These are phyloP conservation scores for Thalassoma bifasciatum DNA, from an alignment of 2,113 vertebrate genomes.

Conservation along the genomic window DNA sequence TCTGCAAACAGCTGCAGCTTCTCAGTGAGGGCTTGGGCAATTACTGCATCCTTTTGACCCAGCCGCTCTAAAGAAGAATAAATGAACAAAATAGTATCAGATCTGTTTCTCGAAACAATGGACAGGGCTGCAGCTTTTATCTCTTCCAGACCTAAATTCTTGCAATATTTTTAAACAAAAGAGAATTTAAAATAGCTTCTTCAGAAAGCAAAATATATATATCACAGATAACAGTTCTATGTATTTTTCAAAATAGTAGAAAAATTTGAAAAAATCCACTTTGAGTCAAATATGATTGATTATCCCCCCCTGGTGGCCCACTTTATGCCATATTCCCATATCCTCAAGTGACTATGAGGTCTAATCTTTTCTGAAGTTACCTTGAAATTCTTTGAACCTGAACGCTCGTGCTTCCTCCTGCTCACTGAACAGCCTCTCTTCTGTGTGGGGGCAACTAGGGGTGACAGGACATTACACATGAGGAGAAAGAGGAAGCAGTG, in stretches of 20 bases:
- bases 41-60: constrained; percentile 86
- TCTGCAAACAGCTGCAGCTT: constrained; percentile 94
- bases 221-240: no score
- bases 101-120: neutral
- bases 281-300: neutral
- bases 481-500: neutral
- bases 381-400: constrained; percentile 90
- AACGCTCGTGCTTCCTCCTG: constrained; percentile 84
- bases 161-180: neutral
- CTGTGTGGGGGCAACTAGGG: constrained; percentile 90
- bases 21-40: constrained; percentile 86
- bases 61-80: constrained; percentile 84
- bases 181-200: neutral
- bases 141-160: neutral
- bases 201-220: neutral
- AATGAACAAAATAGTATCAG: neutral
- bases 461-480: neutral
- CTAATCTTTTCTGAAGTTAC: constrained; percentile 71
- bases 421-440: constrained; percentile 85
- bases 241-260: no score
- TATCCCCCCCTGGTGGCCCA: constrained; percentile 60
- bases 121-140: neutral
- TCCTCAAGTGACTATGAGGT: neutral
- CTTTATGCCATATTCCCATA: neutral
- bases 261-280: no score